phyloP scores from a whole-genome alignment of 1,140 invertebrate species.

The Dufourea novaeangliae region DNA sequence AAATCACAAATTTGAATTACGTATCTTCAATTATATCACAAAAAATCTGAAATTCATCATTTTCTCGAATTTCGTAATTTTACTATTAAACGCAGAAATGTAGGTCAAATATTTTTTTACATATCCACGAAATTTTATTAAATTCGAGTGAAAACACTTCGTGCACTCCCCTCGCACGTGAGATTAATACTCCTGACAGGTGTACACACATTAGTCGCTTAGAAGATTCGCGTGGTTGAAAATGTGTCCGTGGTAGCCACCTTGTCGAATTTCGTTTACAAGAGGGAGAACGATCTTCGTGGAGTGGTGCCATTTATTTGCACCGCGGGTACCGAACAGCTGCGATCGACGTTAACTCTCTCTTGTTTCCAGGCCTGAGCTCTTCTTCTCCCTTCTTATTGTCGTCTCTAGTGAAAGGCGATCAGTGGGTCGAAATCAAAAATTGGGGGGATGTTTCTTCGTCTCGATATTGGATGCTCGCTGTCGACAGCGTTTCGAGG shows the following conservation, averaged over 20 bases:
- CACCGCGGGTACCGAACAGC: slow-evolving; percentile 65
- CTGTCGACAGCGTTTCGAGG: background rate
- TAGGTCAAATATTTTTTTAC: no score
- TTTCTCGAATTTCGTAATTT: no score
- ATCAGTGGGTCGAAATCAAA: slow-evolving; percentile 33
- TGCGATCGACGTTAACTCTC: slow-evolving; percentile 67
- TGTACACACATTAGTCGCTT: background rate
- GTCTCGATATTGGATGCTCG: slow-evolving; percentile 20
- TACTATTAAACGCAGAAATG: no score
- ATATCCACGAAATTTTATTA: no score
- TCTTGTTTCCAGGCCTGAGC: slow-evolving; percentile 48
- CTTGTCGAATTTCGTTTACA: slow-evolving; percentile 36
- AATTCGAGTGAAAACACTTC: no score
- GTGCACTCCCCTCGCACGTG: no score
- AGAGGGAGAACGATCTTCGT: slow-evolving; percentile 34
- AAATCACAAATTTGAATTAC: no score
- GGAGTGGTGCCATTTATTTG: slow-evolving; percentile 65
- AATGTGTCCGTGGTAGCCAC: no score
- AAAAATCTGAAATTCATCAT: no score
- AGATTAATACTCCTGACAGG: no score
- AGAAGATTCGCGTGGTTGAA: background rate
- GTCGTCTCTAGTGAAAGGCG: slow-evolving; percentile 24
- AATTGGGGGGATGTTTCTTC: slow-evolving; percentile 33
- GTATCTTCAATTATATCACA: no score
- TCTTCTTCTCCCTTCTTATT: background rate